These are phyloP conservation scores for Sycobia sp. DNA, from an alignment of 1,140 invertebrate species.

Conservation along the genomic window DNA sequence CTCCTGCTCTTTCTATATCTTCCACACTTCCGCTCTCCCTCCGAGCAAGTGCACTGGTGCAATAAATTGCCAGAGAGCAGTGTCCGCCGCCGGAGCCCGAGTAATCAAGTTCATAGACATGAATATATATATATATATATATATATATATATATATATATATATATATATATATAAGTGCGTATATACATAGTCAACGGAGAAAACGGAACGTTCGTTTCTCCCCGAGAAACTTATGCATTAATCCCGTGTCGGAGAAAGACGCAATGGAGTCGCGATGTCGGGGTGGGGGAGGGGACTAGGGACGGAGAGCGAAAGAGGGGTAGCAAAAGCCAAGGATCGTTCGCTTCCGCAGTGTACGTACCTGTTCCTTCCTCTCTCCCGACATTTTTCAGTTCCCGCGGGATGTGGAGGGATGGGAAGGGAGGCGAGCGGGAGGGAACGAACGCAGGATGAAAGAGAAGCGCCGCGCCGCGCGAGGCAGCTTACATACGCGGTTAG, in stretches of 20 bases:
- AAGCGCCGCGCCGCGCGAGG: constrained; percentile 39
- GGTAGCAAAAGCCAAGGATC: too few relatives aligned
- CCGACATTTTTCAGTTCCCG: constrained; percentile 12
- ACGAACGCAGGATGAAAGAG: constrained; percentile 30
- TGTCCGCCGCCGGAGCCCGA: constrained; percentile 10
- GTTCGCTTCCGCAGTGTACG: not conserved
- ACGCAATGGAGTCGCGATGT: too few relatives aligned
- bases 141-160: too few relatives aligned
- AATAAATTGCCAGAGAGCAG: constrained; percentile 36
- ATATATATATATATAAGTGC: too few relatives aligned
- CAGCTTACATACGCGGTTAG: constrained; percentile 58
- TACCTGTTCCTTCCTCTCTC: constrained; percentile 5
- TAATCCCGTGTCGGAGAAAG: constrained; percentile 22
- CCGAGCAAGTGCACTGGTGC: constrained; percentile 36
- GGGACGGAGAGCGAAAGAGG: too few relatives aligned
- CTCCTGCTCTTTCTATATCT: too few relatives aligned
- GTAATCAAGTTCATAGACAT: constrained; percentile 22
- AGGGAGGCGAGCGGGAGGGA: constrained; percentile 15
- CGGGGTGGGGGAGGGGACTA: not conserved
- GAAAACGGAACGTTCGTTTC: too few relatives aligned
- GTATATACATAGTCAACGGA: too few relatives aligned
- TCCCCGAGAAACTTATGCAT: constrained; percentile 21
- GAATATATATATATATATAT: too few relatives aligned
- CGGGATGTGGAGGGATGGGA: not conserved
- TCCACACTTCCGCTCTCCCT: too few relatives aligned